Evolutionary conservation across 2,888 invertebrate species (phyloP).

Genomic region (Peribatodes rhomboidaria): DNA sequence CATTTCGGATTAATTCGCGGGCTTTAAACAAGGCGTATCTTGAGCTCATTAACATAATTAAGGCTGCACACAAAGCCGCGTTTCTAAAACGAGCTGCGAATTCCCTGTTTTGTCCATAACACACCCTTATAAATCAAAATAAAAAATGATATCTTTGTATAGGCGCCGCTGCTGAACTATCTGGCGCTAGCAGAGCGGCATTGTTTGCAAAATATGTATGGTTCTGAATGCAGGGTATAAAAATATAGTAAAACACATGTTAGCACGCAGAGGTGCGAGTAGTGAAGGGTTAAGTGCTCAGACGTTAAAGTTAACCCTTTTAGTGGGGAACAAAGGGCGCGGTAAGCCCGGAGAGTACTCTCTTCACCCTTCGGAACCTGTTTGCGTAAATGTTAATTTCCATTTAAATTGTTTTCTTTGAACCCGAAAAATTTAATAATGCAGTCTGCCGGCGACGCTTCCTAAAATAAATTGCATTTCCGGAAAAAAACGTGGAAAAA

Average conservation of each 20-base stretch:
- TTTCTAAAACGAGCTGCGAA: slow-evolving; percentile 37
- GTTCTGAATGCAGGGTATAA: slow-evolving; percentile 46
- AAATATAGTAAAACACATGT: slow-evolving; percentile 64
- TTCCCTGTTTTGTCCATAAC: slow-evolving; percentile 32
- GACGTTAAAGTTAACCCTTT: slow-evolving; percentile 75
- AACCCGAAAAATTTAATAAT: slow-evolving; percentile 60
- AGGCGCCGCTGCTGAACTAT: slow-evolving; percentile 26
- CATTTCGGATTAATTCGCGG: slow-evolving; percentile 54
- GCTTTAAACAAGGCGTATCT: slow-evolving; percentile 51
- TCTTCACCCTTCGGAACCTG: slow-evolving; percentile 51
- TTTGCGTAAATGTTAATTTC: slow-evolving; percentile 68
- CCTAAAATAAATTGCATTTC: slow-evolving; percentile 56
- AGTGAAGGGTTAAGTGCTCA: slow-evolving; percentile 64
- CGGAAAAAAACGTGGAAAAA: slow-evolving; percentile 43
- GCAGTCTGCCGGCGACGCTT: slow-evolving; percentile 53
- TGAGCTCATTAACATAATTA: slow-evolving; percentile 51
- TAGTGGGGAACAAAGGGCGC: slow-evolving; percentile 70
- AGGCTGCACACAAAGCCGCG: slow-evolving; percentile 39
- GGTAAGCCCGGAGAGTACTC: slow-evolving; percentile 58
- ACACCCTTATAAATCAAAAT: slow-evolving; percentile 36
- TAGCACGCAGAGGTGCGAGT: slow-evolving; percentile 55
- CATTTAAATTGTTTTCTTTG: slow-evolving; percentile 63
- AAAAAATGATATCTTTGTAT: slow-evolving; percentile 24
- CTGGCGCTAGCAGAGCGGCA: slow-evolving; percentile 21
- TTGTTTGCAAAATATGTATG: slow-evolving; percentile 50